Conservation (phyloP, 2,797 vertebrate species). For the Bovichtus diacanthus region DNA sequence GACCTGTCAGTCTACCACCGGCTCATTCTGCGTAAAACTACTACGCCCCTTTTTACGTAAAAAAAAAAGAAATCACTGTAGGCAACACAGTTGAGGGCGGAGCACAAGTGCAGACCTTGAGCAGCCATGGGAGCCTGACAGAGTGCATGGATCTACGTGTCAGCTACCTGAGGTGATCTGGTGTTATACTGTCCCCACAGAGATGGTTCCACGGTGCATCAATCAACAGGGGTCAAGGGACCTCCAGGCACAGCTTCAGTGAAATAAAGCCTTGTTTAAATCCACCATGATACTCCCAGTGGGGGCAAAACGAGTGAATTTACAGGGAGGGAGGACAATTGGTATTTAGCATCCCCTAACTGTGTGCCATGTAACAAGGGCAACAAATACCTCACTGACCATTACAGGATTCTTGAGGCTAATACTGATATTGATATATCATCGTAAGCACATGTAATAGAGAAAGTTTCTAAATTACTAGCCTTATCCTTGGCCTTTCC, state of each 20-base stretch:
- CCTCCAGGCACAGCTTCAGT: background rate
- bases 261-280: background rate
- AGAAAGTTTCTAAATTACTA: too few species aligned
- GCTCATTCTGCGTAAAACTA: background rate
- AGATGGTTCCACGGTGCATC: too few species aligned
- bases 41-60: constrained; percentile 51
- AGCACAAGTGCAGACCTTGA: background rate
- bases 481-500: background rate
- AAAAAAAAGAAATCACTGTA: background rate
- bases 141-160: too few species aligned
- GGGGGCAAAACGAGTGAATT: background rate
- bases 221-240: background rate
- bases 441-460: background rate
- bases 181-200: background rate
- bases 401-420: too few species aligned
- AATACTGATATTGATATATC: too few species aligned
- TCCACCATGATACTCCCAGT: background rate
- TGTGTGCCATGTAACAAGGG: background rate
- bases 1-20: background rate
- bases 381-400: too few species aligned
- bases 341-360: background rate
- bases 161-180: too few species aligned
- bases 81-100: constrained; percentile 24
- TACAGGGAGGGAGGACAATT: too few species aligned
- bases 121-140: background rate